Base-by-base conservation (phyloP, 2,113 vertebrate species). In the Lophotis ruficrista region DNA sequence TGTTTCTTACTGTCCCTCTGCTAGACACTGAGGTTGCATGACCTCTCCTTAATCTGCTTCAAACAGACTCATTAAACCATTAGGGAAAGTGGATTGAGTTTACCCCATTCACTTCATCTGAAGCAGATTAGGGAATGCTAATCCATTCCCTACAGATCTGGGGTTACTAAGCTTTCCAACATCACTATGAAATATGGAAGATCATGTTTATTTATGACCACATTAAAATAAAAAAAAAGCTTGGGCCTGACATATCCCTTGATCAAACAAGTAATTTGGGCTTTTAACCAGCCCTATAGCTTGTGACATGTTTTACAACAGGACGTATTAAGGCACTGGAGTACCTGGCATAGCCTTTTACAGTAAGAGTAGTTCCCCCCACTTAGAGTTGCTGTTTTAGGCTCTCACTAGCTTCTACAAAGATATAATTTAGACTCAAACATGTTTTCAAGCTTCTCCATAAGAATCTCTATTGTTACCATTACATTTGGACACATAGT, bases 51-150 rank as follows among this genome's bases (percentile, higher is more conserved):
- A 91, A 95, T 89, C 94, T 79, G 69, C 48, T 87, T 87, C 89
- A 86, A 43, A 95, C 37, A 56, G 81, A 82, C 61, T 87, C 83
- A 94, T 95, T 96, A 96, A 94, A 48, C 43, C 91, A 94, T 96
- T 94, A 94, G 79, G 38, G 53, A 75, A 94, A 95, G 81, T 93
- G 77, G 89, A 91, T 85, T 91, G 83, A 79, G 43, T 97, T 91
- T 91, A 93, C 91, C n/a, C 77, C 65, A 72, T 27, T 93, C 69
- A 48, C 87, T 89, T 84, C 1, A 66, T 64, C 45, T 84, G 89
- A 91, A 94, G 62, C 0, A 0, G 94, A 94, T 97, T 95, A 94
- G 30, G 53, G 38, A 95, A 76, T 69, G 69, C 14, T 87, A 94
- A 95, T 95, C 91, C 27, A 7, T 78, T 92, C 51, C 60, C 83